Conservation (phyloP, 1,140 invertebrate species). For the Aradophagus sp. region DNA sequence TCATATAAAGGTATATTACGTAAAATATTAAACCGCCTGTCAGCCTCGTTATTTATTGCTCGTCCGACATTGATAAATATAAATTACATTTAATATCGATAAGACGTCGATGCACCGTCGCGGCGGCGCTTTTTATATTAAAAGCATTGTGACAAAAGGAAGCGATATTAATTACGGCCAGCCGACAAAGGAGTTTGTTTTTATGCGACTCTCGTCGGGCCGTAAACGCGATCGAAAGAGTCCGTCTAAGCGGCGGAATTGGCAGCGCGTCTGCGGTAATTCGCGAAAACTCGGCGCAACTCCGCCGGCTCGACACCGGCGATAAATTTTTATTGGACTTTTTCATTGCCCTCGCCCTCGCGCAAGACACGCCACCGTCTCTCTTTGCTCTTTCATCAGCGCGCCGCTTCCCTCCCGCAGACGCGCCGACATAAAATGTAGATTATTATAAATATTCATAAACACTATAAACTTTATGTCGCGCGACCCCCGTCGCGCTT, state of each 20-base stretch:
- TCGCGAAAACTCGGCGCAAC: no score
- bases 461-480: conserved; percentile 67
- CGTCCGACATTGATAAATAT: conserved; percentile 49
- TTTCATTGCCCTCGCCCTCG: conserved; percentile 46
- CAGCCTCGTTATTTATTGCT: conserved; percentile 48
- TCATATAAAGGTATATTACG: conserved; percentile 47
- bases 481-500: conserved; percentile 52
- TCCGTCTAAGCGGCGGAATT: no score
- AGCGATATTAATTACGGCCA: conserved; percentile 44
- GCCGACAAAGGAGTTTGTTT: no score
- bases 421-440: conserved; percentile 60
- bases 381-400: conserved; percentile 51
- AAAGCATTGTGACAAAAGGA: conserved; percentile 11
- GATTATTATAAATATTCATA: conserved; percentile 69
- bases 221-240: no score
- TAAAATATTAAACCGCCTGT: conserved; percentile 48
- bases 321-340: conserved; percentile 57
- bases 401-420: conserved; percentile 20
- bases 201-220: no score
- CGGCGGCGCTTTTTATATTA: conserved; percentile 30
- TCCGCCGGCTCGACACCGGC: no score
- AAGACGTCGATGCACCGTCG: conserved; percentile 44
- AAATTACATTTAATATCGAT: conserved; percentile 54
- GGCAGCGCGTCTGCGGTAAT: conserved; percentile 16
- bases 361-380: conserved; percentile 31